Evolutionary conservation across 1,140 invertebrate species (phyloP).

Genomic region (Drosophila yakuba): DNA sequence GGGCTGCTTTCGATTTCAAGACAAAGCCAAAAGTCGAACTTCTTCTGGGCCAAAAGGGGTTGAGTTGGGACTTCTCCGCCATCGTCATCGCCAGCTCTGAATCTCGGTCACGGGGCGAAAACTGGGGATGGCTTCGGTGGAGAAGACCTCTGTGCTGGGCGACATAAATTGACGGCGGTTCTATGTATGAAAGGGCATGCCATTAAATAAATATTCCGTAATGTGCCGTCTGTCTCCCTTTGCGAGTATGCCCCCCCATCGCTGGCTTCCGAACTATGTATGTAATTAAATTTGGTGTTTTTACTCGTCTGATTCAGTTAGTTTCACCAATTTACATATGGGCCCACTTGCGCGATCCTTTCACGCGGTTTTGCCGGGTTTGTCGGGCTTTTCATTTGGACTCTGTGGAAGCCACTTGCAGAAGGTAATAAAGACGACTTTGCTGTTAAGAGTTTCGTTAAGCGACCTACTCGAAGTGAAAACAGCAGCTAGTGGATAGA

Average conservation of each 20-base stretch:
- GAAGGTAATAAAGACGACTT: constrained; percentile 12
- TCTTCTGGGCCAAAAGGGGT: constrained; percentile 34
- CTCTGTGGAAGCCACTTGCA: background rate
- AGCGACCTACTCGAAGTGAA: background rate
- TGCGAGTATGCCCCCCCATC: background rate
- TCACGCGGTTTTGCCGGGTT: constrained; percentile 8
- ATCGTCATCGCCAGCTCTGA: constrained; percentile 41
- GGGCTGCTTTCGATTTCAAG: constrained; percentile 74
- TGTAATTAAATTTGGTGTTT: constrained; percentile 63
- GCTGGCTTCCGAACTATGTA: constrained; percentile 21
- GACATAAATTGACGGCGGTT: constrained; percentile 65
- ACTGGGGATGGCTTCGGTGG: constrained; percentile 2
- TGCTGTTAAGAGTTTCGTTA: background rate
- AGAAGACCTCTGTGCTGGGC: constrained; percentile 10
- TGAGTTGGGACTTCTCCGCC: constrained; percentile 12
- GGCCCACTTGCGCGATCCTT: constrained; percentile 20
- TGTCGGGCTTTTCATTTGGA: constrained; percentile 2
- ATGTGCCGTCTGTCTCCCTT: constrained; percentile 40
- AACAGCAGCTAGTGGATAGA: background rate
- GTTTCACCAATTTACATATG: constrained; percentile 53
- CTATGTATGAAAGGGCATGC: constrained; percentile 67
- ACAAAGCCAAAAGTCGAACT: constrained; percentile 60
- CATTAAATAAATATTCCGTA: constrained; percentile 74
- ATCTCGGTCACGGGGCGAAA: constrained; percentile 46
- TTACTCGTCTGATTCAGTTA: constrained; percentile 42